Base-by-base conservation (phyloP, 1,140 invertebrate genomes). In the Lepidurus couesii region DNA sequence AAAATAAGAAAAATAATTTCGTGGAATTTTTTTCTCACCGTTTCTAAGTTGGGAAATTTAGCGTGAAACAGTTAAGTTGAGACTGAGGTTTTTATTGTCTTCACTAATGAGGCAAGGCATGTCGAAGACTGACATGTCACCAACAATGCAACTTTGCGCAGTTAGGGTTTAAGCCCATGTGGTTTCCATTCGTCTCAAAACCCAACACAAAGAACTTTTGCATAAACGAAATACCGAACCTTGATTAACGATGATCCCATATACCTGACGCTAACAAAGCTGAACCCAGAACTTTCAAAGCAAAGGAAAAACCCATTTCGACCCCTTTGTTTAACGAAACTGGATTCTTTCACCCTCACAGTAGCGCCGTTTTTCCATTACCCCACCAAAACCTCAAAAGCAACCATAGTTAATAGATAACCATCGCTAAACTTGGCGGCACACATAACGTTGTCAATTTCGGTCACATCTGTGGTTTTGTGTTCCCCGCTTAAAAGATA, bases 61-160 rank as follows among this genome's bases (percentile, higher is more conserved):
- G 53, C 53, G 53, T 65, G 13, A 65, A 65, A 65, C 53, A 47
- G 45, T 47, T 47, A 10, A 65, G 21, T 13, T 21, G 13, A 65
- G 53, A 9, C 53, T 6, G 53, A 65, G 8, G 21, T 65, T 65
- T 65, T 65, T 65, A 65, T 65, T 65, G 8, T 65, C 53, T 65
- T 65, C 53, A 65, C 53, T 65, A 65, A 65, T 65, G 53, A 65
- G 53, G 53, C 53, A 65, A 65, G 53, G 53, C 53, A 4, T 65
- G 53, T 65, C 53, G 53, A 65, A 65, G 53, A 65, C 53, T 65
- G 53, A 65, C 53, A 65, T 65, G 53, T 65, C 53, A 65, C 53
- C 53, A 65, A 65, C 53, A 65, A 65, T 65, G 53, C 53, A 65
- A 65, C 21, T 21, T 65, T 21, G 3, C 7, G 13, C 13, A 65